Evolutionary conservation across 2,888 invertebrate species (phyloP), one percentile per base, ranked within the genome.

Genomic region (Vandiemenella viatica): DNA sequence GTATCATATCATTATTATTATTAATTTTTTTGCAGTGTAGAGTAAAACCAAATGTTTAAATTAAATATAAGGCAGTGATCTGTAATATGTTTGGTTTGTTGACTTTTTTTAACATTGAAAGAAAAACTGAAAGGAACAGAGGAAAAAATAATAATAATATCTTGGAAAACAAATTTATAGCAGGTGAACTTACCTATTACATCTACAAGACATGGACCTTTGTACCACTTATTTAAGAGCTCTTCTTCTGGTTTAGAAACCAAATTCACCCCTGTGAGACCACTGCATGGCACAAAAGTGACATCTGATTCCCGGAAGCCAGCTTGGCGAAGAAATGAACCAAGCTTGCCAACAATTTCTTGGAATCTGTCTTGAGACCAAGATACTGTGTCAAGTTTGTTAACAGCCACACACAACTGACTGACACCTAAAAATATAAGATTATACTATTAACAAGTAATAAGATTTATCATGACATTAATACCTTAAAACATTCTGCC

Each of bases 351-450:
- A 1, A 77, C 77, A 52, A 99, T 92, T 62, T 96, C 92, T 57
- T 83, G 76, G 66, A 91, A 99, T 56, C 98, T 76, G 6, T 84
- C 81, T 62, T 88, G 74, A 1, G 85, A 84, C 97, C 98, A 99
- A 48, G 81, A 80, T 0, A 86, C 88, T 0, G 93, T 97, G 63
- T 99, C 98, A 63, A 99, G 71, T 70, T 99, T 99, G 64, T 99
- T 99, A 16, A 99, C 80, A 23, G 90, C 93, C 1, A 98, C 93
- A 15, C 89, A 86, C 37, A 99, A 65, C 66, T 97, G 96, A 52
- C 81, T 83, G 0, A 99, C 90, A 26, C 98, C 97, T 68, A 79
- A 59, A 56, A n/a, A n/a, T n/a, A n/a, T n/a, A n/a, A n/a, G n/a
- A n/a, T n/a, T n/a, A n/a, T n/a, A n/a, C n/a, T n/a, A n/a, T n/a